phyloP scores from a whole-genome alignment of 2,888 invertebrate genomes.

The Dryobotodes eremita region DNA sequence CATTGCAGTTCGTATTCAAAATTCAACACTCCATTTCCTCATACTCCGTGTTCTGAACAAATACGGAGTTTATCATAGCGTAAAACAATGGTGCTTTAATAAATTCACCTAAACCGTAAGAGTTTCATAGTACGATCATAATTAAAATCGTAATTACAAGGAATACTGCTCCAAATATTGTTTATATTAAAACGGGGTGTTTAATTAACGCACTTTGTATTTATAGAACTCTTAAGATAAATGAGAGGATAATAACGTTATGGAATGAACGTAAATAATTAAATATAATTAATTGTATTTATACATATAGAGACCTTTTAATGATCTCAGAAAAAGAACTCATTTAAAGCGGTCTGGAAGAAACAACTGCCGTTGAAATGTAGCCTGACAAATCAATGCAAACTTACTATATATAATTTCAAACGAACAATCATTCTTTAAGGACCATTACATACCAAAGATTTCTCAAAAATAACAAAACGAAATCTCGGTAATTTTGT shows the following conservation, averaged over 20 bases:
- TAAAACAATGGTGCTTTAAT: constrained; percentile 36
- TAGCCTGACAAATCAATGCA: too few species aligned
- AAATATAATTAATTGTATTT: too few species aligned
- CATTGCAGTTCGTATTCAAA: not conserved
- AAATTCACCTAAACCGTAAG: constrained; percentile 42
- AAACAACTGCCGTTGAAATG: too few species aligned
- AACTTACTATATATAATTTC: too few species aligned
- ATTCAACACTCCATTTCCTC: constrained; percentile 6
- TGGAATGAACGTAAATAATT: not conserved
- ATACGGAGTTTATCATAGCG: constrained; percentile 21
- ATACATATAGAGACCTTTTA: too few species aligned
- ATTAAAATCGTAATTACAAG: constrained; percentile 46
- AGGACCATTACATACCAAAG: too few species aligned
- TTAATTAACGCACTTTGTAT: constrained; percentile 36
- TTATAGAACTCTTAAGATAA: constrained; percentile 11
- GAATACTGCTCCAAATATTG: constrained; percentile 30
- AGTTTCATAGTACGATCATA: constrained; percentile 31
- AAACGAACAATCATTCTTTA: too few species aligned
- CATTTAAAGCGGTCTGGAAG: too few species aligned
- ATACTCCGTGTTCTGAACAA: not conserved
- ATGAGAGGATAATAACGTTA: not conserved
- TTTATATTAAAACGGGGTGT: constrained; percentile 34
- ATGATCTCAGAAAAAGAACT: too few species aligned
- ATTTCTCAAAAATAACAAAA: constrained; percentile 13
- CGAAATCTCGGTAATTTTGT: not conserved